Base-by-base conservation (phyloP, 2,888 invertebrate species). In the Brenthis daphne region DNA sequence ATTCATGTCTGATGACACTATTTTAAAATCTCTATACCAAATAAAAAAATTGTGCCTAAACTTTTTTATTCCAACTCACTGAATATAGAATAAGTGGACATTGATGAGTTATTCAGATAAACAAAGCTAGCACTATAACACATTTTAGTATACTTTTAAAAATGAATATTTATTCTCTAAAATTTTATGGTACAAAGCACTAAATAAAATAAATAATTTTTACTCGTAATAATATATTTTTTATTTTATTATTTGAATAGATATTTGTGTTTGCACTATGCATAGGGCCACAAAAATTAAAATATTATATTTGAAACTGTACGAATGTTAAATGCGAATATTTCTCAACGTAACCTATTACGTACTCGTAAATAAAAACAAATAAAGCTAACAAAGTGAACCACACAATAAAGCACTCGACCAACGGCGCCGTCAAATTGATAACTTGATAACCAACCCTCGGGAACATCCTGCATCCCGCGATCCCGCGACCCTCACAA, bases 361-460 rank as follows among this genome's bases (percentile, higher is more conserved):
- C 37, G 48, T n/a, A n/a, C n/a, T n/a, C n/a, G n/a, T 6, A 67
- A 65, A n/a, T 48, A 60, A 56, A 16, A 55, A 53, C 37, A 65
- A 67, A 68, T 33, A 50, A 55, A 57, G 53, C 58, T 64, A 67
- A 70, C 63, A 64, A 64, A 48, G 63, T 50, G 58, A 58, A 68
- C 65, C n/a, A 53, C 55, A 70, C 55, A 68, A 71, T 68, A 65
- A 71, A 70, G 68, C 77, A 80, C 77, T 80, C 76, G 74, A 75
- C 75, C 75, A 75, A 33, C 50, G 48, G 80, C 80, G 76, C 80
- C 80, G 80, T 79, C 82, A 85, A 87, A 89, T 88, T 89, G 90
- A 89, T 90, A 90, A 89, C 87, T 87, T 86, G 87, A 88, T 89
- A 89, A 89, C 87, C 81, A 78, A 76, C 82, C 83, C 81, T 69